Conservation (phyloP, 2,797 vertebrate genomes). For the Esox lucius region DNA sequence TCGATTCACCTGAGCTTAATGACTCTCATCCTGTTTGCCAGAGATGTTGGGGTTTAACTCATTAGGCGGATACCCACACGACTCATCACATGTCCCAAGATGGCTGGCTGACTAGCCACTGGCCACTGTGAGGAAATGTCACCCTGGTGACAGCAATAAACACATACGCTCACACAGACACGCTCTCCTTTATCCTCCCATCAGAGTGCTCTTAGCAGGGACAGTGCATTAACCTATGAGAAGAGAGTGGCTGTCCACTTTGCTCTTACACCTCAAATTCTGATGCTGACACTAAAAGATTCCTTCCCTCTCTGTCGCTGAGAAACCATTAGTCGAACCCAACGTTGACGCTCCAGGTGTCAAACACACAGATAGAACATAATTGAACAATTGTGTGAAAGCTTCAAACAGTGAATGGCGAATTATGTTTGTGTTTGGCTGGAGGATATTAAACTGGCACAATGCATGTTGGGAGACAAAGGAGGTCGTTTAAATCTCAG, state of each 20-base stretch:
- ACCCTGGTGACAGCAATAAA: slow-evolving; percentile 14
- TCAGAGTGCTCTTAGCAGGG: slow-evolving; percentile 31
- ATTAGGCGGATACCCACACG: slow-evolving; percentile 28
- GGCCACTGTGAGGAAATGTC: slow-evolving; percentile 8
- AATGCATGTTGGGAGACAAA: slow-evolving; percentile 44
- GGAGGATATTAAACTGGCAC: slow-evolving; percentile 28
- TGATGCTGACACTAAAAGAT: slow-evolving; percentile 55
- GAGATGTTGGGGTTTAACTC: slow-evolving; percentile 45
- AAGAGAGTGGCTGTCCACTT: slow-evolving; percentile 51
- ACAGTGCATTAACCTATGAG: slow-evolving; percentile 46
- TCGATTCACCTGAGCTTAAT: slow-evolving; percentile 65
- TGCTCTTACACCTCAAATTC: slow-evolving; percentile 51
- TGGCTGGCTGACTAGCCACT: background rate
- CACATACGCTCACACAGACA: background rate
- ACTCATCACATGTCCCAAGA: slow-evolving; percentile 29
- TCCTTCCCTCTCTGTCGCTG: slow-evolving; percentile 55
- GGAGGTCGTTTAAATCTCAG: slow-evolving; percentile 44
- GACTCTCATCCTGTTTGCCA: slow-evolving; percentile 55
- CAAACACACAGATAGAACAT: slow-evolving; percentile 59
- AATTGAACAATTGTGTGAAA: slow-evolving; percentile 55
- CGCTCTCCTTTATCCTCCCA: slow-evolving; percentile 7
- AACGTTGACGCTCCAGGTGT: slow-evolving; percentile 60
- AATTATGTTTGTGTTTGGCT: slow-evolving; percentile 42
- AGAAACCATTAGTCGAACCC: slow-evolving; percentile 65
- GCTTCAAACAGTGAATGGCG: slow-evolving; percentile 49